Base-by-base conservation (phyloP, 1,140 invertebrate species). In the Sitobion miscanthi region DNA sequence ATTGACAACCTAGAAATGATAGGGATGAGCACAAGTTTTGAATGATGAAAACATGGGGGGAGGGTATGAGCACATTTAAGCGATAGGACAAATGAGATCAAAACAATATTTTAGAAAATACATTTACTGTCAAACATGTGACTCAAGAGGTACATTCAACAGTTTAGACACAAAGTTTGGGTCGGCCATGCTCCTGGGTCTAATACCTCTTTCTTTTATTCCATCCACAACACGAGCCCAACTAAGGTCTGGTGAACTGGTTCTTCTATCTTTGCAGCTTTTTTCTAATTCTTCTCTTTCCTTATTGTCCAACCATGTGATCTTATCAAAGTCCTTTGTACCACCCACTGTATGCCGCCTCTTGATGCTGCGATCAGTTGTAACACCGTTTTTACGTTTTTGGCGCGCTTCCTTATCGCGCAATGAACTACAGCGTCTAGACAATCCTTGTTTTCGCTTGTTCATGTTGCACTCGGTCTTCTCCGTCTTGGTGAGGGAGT, bases 301-400 rank as follows among this genome's bases (percentile, higher is more conserved):
- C 93, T 96, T 95, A 94, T 96, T 96, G 93, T 96, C 96, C 93
- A 96, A 94, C 96, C 96, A 97, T 90, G 95, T 96, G 89, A 97
- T 95, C 94, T 97, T 97, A 94, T 97, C 97, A 52, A 97, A 97
- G 95, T 99, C 98, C 95, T 98, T 97, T 0, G 97, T 98, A 35
- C 98, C 98, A 54, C 98, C 98, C 0, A 99, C 98, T 2, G 98
- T 99, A 95, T 99, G 98, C n/a, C 98, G 96, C 25, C 98, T 96
- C 95, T 98, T 98, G 94, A 98, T 98, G 20, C 94, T 92, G 1
- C 96, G 96, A 90, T 90, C 93, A 77, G 90, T 93, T 69, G 52
- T 88, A 96, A 97, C 97, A 62, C 97, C 97, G 95, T 97, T 97
- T 95, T 97, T 97, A 91, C 97, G 95, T 95, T 97, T 97, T 86